phyloP scores from a whole-genome alignment of 1,140 invertebrate species.

The Drosophila funebris region DNA sequence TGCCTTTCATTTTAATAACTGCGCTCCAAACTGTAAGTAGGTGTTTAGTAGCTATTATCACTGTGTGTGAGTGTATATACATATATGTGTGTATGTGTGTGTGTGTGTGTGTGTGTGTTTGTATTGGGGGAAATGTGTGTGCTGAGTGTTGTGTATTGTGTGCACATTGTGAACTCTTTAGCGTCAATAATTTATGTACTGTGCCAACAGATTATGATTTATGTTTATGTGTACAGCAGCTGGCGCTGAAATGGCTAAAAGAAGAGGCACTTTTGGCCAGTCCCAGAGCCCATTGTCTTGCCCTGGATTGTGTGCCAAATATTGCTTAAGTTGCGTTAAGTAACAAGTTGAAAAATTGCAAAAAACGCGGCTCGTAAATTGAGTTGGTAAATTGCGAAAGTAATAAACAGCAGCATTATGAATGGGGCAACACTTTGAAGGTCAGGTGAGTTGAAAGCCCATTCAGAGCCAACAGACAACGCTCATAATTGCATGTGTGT shows the following conservation, averaged over 20 bases:
- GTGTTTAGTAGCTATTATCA: conserved; percentile 79
- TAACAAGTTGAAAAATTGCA: conserved; percentile 80
- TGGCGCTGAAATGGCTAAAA: conserved; percentile 39
- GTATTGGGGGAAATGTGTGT: conserved; percentile 13
- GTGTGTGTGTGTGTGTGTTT: conserved; percentile 11
- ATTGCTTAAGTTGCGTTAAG: conserved; percentile 71
- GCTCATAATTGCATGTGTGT: conserved; percentile 27
- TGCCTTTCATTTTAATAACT: conserved; percentile 61
- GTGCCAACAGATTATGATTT: conserved; percentile 78
- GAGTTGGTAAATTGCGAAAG: conserved; percentile 68
- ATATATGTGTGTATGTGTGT: conserved; percentile 19
- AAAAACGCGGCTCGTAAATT: conserved; percentile 64
- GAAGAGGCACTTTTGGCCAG: conserved; percentile 7
- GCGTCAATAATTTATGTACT: conserved; percentile 81
- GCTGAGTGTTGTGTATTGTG: conserved; percentile 33
- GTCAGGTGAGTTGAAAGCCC: conserved; percentile 23
- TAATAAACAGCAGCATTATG: conserved; percentile 68
- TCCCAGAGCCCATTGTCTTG: conserved; percentile 8
- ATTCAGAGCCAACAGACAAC: conserved; percentile 11
- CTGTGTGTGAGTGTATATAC: conserved; percentile 16
- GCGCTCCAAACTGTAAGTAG: conserved; percentile 55
- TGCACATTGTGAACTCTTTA: conserved; percentile 73
- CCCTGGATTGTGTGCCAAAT: conserved; percentile 40
- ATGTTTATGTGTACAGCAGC: conserved; percentile 54
- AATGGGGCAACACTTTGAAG: conserved; percentile 62